Evolutionary conservation across 92 coral and sea anemone genomes (phyloP).

Genomic region (Porites lobata): DNA sequence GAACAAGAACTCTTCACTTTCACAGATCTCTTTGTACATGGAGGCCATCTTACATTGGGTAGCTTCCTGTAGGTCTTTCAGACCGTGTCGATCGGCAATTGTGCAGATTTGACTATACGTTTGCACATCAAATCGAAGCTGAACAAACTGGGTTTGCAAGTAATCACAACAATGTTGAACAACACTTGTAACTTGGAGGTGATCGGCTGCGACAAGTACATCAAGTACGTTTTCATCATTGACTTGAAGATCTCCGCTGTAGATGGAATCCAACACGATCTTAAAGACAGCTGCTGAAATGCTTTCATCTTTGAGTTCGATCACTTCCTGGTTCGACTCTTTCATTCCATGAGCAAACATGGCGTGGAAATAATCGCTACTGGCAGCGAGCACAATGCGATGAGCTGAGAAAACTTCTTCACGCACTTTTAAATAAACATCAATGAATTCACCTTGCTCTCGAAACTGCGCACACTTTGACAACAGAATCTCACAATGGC

Average conservation of each 20-base stretch:
- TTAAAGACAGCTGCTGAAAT: conserved; percentile 53
- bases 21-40: conserved; percentile 55
- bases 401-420: conserved; percentile 69
- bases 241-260: conserved; percentile 68
- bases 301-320: conserved; percentile 53
- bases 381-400: conserved; percentile 77
- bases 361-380: conserved; percentile 78
- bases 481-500: conserved; percentile 17
- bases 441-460: conserved; percentile 61
- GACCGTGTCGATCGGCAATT: conserved; percentile 13
- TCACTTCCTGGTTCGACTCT: conserved; percentile 43
- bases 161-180: conserved; percentile 21
- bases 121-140: neutral
- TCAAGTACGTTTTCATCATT: conserved; percentile 60
- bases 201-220: conserved; percentile 60
- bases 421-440: conserved; percentile 73
- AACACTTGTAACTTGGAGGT: conserved; percentile 35
- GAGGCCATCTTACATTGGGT: neutral
- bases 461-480: conserved; percentile 37
- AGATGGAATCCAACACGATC: conserved; percentile 71
- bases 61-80: conserved; percentile 12
- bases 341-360: conserved; percentile 30
- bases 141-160: neutral
- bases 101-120: conserved; percentile 8
- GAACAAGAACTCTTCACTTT: conserved; percentile 50